Base-by-base conservation (phyloP, 37 sponge, comb jelly and placozoan genomes). In the Aplysina aerophoba region DNA sequence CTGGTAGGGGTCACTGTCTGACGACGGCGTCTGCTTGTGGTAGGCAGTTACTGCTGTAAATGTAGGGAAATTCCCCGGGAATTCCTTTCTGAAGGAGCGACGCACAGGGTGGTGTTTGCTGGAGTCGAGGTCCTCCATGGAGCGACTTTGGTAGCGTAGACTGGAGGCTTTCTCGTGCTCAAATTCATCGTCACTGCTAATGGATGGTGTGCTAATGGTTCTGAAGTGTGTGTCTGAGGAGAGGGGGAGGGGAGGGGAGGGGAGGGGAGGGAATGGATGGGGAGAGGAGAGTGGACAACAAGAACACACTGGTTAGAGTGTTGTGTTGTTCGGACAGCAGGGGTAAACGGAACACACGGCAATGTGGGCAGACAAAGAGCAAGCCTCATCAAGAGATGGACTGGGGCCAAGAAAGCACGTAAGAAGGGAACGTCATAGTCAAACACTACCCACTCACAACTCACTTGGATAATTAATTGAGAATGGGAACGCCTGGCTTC, bases 11-110 rank as follows among this genome's bases (percentile, higher is more conserved):
- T 75, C 78, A 75, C 78, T 75, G 37, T 75, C 78, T 4, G 78
- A 53, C 1, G 78, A 75, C 5, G 54, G 54, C 0, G 78, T 75
- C 78, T 75, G 78, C 78, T 75, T 75, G 78, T 75, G 78, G 74
- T 73, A 73, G 37, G 74, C 20, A 13, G 31, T 41, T 38, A 73
- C n/a, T n/a, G n/a, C n/a, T n/a, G n/a, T 38, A 30, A 41, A 37
- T 11, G 74, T 37, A 31, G 30, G 30, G 27, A 65, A 65, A 16
- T 65, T 30, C 19, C 66, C 66, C 12, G 66, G 66, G 34, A 69
- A 69, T 11, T 75, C 78, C 24, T 50, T 53, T 44, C 54, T 38
- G 54, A 75, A 75, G 21, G 78, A 75, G 4, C 78, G 37, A 11
- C 78, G 37, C 17, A 75, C 40, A 3, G 37, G 44, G 78, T 75